Percentiles rank a stretch among this genome's conserved stretches.
Evolutionary conservation across 64 coral and sea anemone genomes (phyloP).

Genomic region (Porites australiensis): DNA sequence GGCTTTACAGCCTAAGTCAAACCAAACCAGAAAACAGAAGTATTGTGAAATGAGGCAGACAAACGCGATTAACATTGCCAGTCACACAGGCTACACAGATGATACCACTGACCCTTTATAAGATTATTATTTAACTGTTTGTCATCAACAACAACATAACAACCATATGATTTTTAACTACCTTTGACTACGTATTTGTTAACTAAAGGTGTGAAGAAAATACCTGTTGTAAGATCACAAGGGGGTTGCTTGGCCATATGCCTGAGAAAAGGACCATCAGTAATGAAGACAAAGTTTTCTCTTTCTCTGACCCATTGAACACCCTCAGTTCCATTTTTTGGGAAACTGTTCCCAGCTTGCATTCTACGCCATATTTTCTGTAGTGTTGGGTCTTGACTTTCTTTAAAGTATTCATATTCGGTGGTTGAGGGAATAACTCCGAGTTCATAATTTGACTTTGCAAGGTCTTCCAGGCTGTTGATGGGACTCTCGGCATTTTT

Average conservation of each 20-base stretch:
- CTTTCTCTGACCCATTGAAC: conserved; percentile 46
- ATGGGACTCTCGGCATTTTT: conserved; percentile 65
- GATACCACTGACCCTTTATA: too few relatives aligned
- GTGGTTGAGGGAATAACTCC: conserved; percentile 57
- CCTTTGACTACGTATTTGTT: too few relatives aligned
- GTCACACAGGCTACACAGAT: too few relatives aligned
- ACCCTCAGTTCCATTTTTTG: neutral
- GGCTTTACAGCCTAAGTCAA: too few relatives aligned
- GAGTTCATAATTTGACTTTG: conserved; percentile 53
- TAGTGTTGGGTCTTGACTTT: conserved; percentile 48
- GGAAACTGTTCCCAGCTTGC: neutral
- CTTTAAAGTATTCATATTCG: conserved; percentile 52
- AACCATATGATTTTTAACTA: too few relatives aligned
- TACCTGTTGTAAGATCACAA: conserved; percentile 80
- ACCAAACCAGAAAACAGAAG: too few relatives aligned
- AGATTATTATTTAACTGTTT: too few relatives aligned
- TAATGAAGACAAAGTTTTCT: conserved; percentile 72
- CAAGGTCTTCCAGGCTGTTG: conserved; percentile 70
- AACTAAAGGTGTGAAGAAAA: neutral
- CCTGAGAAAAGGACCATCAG: conserved; percentile 59
- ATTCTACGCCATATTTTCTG: too few relatives aligned
- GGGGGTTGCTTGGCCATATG: conserved; percentile 65
- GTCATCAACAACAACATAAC: too few relatives aligned
- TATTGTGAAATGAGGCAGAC: too few relatives aligned
- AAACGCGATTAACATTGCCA: too few relatives aligned